Base-by-base conservation (phyloP, 2,113 vertebrate genomes). In the Rhea americana region DNA sequence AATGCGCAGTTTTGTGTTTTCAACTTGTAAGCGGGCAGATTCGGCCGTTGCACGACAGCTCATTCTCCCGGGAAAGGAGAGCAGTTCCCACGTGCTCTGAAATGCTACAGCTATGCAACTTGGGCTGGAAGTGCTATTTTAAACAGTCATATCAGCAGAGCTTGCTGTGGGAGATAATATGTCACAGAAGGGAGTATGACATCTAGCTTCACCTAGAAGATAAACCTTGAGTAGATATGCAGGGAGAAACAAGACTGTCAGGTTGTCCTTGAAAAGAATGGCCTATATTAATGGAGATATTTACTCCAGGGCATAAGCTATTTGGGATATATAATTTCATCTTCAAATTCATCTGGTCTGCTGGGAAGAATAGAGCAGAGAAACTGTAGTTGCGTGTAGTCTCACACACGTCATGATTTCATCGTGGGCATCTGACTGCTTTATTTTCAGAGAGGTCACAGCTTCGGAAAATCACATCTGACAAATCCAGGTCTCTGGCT, bases 91-190 rank as follows among this genome's bases (percentile, higher is more conserved):
- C 17, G 83, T 82, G 87, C 80, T 93, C 83, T 90, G 83, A 90
- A 93, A 91, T 43, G 83, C 67, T 95, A 72, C 90, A 95, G 83
- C 90, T 96, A 79, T 91, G 88, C 83, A 94, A 62, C 77, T 5
- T 0, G 41, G 82, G 66, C 86, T 96, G 85, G 74, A 95, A 90
- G 86, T 63, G 93, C 93, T 94, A 96, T 96, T 96, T 95, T 91
- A 96, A 94, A 95, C 94, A 82, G 85, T 51, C 85, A 32, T 96
- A 96, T 96, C 96, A 96, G 78, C 95, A 93, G 93, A 89, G 90
- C 93, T 96, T 94, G 90, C 90, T 96, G 83, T 82, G 87, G 94
- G 86, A 96, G 93, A 95, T 96, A 96, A 96, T 96, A 96, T 96
- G 96, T 96, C 94, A 95, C 89, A 89, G 89, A 95, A 94, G 63